phyloP scores from a whole-genome alignment of 2,888 invertebrate species.

The Elaeidobius kamerunicus region DNA sequence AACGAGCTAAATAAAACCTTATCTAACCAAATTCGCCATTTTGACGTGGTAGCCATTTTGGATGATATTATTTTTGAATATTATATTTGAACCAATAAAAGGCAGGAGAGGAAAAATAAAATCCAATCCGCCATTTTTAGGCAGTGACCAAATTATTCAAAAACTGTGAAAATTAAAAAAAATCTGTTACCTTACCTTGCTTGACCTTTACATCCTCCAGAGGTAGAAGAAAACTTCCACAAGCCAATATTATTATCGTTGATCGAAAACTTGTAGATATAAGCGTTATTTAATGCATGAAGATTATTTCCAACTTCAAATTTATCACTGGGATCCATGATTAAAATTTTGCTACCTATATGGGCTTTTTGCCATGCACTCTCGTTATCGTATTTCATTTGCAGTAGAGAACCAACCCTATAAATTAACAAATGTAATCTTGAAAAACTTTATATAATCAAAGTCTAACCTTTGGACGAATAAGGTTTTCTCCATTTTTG shows the following conservation, averaged over 20 bases:
- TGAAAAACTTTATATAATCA: background rate
- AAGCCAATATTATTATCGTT: conserved; percentile 79
- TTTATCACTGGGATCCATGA: conserved; percentile 31
- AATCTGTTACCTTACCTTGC: no score
- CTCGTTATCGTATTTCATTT: conserved; percentile 33
- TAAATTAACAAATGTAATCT: conserved; percentile 12
- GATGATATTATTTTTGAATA: no score
- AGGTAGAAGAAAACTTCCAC: conserved; percentile 79
- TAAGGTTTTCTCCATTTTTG: conserved; percentile 32
- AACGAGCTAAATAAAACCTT: no score
- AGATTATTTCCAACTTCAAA: conserved; percentile 37
- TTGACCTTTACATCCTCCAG: conserved; percentile 50
- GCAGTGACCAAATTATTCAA: no score
- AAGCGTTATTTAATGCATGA: conserved; percentile 53
- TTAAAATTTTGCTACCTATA: conserved; percentile 26
- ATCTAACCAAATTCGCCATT: no score
- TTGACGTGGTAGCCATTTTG: no score
- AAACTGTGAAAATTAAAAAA: no score
- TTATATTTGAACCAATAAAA: no score
- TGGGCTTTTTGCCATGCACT: conserved; percentile 21
- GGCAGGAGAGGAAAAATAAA: no score
- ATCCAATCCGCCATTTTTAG: no score
- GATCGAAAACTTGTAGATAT: conserved; percentile 74
- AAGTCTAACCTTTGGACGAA: conserved; percentile 38
- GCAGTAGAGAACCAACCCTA: conserved; percentile 34